Conservation (phyloP, 2,113 vertebrate genomes). For the Illadopsis cleaveri region DNA sequence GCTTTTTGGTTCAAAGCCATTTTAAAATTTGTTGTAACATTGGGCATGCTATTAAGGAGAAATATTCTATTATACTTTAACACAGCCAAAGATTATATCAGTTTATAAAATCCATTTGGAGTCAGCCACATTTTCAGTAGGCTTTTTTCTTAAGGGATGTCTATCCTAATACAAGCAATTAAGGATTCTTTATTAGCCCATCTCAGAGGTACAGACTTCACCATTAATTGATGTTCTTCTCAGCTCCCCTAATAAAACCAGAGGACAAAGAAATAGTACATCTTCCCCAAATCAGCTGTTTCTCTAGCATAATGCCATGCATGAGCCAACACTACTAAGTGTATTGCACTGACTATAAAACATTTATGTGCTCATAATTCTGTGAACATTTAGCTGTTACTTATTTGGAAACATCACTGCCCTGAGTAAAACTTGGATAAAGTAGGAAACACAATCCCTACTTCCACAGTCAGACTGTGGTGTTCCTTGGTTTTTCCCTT, state of each 20-base stretch:
- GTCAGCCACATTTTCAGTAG: constrained; percentile 14
- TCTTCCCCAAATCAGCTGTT: neutral
- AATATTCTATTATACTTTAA: neutral
- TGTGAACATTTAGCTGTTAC: neutral
- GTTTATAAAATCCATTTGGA: constrained; percentile 15
- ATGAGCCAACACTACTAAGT: neutral
- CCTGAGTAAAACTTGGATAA: neutral
- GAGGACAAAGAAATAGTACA: neutral
- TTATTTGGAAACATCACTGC: neutral
- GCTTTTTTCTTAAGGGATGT: constrained; percentile 2
- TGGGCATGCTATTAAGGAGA: neutral
- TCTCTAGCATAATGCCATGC: neutral
- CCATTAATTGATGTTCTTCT: neutral
- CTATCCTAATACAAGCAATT: neutral
- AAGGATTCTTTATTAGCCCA: neutral
- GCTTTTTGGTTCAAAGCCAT: constrained; percentile 18
- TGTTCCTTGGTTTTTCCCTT: neutral
- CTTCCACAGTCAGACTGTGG: neutral
- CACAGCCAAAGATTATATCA: constrained; percentile 31
- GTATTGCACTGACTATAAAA: neutral
- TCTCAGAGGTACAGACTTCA: neutral
- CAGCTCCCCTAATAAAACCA: neutral
- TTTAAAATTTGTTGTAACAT: neutral
- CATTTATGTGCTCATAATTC: neutral
- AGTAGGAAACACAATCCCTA: neutral